Evolutionary conservation across 92 coral and sea anemone species (phyloP).

Genomic region (Phenganax marumi): DNA sequence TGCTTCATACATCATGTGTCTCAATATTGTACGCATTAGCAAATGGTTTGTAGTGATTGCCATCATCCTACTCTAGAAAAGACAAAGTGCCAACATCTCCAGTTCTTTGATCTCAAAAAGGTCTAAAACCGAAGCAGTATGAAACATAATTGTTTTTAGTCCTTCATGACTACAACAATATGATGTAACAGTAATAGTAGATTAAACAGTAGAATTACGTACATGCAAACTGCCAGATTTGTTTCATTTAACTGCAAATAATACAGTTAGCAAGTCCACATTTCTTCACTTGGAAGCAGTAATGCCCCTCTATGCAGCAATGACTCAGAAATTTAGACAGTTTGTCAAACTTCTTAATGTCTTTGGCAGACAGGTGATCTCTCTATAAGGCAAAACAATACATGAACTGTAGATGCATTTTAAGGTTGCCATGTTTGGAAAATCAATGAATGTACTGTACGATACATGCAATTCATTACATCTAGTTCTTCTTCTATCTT

Average conservation of each 20-base stretch:
- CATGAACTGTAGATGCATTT: neutral
- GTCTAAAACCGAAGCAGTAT: too few relatives aligned
- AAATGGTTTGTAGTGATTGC: conserved; percentile 41
- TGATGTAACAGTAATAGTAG: too few relatives aligned
- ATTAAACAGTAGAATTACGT: too few relatives aligned
- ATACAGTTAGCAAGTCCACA: conserved; percentile 37
- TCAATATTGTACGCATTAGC: conserved; percentile 44
- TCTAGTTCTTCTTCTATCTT: conserved; percentile 10
- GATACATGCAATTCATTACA: neutral
- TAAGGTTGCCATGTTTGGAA: neutral
- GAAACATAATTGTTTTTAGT: too few relatives aligned
- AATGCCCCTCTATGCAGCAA: conserved; percentile 39
- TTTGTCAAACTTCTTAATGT: conserved; percentile 16
- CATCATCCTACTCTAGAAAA: conserved; percentile 49
- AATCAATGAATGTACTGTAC: neutral
- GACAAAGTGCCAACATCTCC: conserved; percentile 45
- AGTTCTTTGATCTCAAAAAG: conserved; percentile 6
- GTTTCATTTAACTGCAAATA: conserved; percentile 24
- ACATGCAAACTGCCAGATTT: neutral
- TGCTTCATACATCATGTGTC: conserved; percentile 34
- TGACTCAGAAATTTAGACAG: conserved; percentile 22
- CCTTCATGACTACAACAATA: too few relatives aligned
- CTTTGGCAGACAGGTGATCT: conserved; percentile 31
- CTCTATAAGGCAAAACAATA: conserved; percentile 1
- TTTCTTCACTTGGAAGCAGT: conserved; percentile 41